Conservation (phyloP, 2,113 vertebrate genomes). For the Rhizomys pruinosus region DNA sequence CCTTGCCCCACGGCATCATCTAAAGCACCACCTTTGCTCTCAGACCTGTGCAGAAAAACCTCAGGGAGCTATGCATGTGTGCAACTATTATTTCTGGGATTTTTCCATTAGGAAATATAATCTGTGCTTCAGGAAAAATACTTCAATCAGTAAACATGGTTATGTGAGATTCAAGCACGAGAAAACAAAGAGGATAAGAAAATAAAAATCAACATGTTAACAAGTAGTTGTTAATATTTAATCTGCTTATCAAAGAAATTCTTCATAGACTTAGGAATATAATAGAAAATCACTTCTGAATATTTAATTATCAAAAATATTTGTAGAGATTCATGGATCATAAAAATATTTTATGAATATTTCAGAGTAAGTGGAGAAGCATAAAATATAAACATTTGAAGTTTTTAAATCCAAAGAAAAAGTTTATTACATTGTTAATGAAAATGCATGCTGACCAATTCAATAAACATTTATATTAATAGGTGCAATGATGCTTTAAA, state of each 20-base stretch:
- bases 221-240: constrained; percentile 71
- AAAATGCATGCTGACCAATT: constrained; percentile 18
- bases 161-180: constrained; percentile 76
- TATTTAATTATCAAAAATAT: constrained; percentile 31
- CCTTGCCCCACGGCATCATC: background rate
- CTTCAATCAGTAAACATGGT: constrained; percentile 73
- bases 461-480: constrained; percentile 9
- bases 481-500: background rate
- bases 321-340: background rate
- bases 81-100: constrained; percentile 76
- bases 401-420: constrained; percentile 10
- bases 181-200: constrained; percentile 48
- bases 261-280: background rate
- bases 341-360: background rate
- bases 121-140: constrained; percentile 73
- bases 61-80: constrained; percentile 75
- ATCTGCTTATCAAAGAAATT: constrained; percentile 58
- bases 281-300: background rate
- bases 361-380: background rate
- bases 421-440: background rate
- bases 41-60: constrained; percentile 75
- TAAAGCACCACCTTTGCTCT: constrained; percentile 72
- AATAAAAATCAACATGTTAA: constrained; percentile 69
- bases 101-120: constrained; percentile 79
- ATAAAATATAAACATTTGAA: constrained; percentile 24